A percentile compares a stretch with the other conserved stretches of the same genome.
Conservation (phyloP, 2,797 vertebrate species). For the Siniperca scherzeri region DNA sequence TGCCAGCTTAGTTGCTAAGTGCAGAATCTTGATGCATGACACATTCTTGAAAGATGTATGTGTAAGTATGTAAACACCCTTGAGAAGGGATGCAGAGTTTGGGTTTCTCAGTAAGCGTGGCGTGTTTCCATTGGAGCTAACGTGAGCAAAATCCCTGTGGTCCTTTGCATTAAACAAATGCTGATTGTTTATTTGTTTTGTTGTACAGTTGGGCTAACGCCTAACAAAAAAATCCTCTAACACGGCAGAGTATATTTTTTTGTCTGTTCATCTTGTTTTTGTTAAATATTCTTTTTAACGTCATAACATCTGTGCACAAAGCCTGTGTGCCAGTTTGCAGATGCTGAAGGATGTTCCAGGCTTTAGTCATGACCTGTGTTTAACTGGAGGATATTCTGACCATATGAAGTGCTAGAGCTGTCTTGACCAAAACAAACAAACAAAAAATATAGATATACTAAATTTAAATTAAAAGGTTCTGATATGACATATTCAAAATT, state of each 20-base stretch:
- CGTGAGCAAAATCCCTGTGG: background rate
- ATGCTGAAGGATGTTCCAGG: background rate
- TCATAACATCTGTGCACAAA: background rate
- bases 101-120: background rate
- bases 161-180: slow-evolving; percentile 16
- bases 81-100: background rate
- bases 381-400: background rate
- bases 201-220: background rate
- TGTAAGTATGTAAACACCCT: background rate
- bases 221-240: background rate
- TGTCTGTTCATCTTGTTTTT: background rate
- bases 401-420: background rate
- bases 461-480: background rate
- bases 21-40: background rate
- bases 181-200: background rate
- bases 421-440: background rate
- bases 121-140: slow-evolving; percentile 11
- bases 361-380: background rate
- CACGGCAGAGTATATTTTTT: background rate
- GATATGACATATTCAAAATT: background rate
- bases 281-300: background rate
- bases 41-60: background rate
- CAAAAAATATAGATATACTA: background rate
- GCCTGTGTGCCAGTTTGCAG: background rate
- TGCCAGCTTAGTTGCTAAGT: background rate